Conservation (phyloP, 2,113 vertebrate genomes). For the Suricata suricatta region DNA sequence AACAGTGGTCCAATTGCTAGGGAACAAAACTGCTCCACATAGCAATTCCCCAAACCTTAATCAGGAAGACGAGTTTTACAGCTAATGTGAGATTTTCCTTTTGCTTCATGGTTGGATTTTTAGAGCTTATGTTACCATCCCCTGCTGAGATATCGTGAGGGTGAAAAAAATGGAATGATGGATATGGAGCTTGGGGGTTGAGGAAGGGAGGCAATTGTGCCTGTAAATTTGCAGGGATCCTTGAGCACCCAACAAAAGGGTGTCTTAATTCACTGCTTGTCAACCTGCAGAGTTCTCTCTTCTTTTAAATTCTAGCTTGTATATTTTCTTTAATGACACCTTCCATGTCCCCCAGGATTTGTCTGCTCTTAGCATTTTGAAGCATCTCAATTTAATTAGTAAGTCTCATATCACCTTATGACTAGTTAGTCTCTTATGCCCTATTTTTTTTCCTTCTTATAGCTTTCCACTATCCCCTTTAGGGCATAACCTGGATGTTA, state of each 20-base stretch:
- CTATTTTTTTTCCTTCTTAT: not conserved
- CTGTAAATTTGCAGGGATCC: not conserved
- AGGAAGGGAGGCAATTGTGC: not conserved
- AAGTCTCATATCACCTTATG: not conserved
- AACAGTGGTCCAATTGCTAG: not conserved
- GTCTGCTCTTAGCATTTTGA: not conserved
- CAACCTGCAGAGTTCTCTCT: not conserved
- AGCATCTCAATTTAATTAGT: not conserved
- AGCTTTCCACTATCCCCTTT: not conserved
- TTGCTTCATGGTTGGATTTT: not conserved
- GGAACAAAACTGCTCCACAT: not conserved
- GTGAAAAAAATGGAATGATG: not conserved
- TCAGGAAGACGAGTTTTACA: not conserved
- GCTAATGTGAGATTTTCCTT: not conserved
- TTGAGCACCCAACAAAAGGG: not conserved
- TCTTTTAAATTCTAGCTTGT: not conserved
- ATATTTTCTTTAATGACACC: not conserved
- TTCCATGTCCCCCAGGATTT: not conserved
- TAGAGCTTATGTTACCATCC: fast-evolving
- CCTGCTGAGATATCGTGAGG: not conserved
- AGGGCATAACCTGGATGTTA: not conserved
- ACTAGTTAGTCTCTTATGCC: not conserved
- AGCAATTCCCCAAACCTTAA: not conserved
- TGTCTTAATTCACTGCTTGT: not conserved
- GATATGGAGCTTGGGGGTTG: not conserved